A percentile compares a stretch with the other conserved stretches of the same genome.
phyloP scores from a whole-genome alignment of 2,888 invertebrate genomes.

The Spicauda simplicius region DNA sequence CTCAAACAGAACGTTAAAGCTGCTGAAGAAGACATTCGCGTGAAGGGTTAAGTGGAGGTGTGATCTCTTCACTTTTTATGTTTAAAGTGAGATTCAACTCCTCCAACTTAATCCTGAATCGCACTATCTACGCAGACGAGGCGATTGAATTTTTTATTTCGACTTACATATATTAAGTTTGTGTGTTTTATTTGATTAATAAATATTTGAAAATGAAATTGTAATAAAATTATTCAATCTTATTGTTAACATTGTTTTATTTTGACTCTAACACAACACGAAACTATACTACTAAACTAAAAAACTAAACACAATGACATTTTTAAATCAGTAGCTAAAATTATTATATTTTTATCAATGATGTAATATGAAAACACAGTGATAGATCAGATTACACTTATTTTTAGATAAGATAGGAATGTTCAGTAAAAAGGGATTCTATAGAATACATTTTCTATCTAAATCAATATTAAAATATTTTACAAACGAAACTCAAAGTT shows the following conservation, averaged over 20 bases:
- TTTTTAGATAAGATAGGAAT: not conserved
- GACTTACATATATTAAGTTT: not conserved
- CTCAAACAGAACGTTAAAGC: not conserved
- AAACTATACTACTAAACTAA: too few relatives aligned
- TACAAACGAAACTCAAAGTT: constrained; percentile 20
- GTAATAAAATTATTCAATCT: not conserved
- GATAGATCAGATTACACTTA: too few relatives aligned
- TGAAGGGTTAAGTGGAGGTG: constrained; percentile 84
- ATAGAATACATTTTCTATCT: not conserved
- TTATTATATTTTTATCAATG: too few relatives aligned
- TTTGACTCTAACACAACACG: not conserved
- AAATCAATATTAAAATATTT: not conserved
- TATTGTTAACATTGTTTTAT: not conserved
- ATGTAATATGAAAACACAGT: too few relatives aligned
- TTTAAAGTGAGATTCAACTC: constrained; percentile 86
- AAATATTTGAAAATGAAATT: not conserved
- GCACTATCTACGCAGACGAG: constrained; percentile 56
- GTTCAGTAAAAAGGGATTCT: not conserved
- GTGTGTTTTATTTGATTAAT: not conserved
- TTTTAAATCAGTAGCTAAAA: too few relatives aligned
- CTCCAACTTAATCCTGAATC: constrained; percentile 84
- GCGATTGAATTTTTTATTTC: constrained; percentile 20
- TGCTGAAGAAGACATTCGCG: constrained; percentile 51
- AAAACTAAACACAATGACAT: too few relatives aligned
- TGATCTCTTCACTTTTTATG: constrained; percentile 85